phyloP scores from a whole-genome alignment of 1,140 invertebrate genomes.

The Papilio xuthus region DNA sequence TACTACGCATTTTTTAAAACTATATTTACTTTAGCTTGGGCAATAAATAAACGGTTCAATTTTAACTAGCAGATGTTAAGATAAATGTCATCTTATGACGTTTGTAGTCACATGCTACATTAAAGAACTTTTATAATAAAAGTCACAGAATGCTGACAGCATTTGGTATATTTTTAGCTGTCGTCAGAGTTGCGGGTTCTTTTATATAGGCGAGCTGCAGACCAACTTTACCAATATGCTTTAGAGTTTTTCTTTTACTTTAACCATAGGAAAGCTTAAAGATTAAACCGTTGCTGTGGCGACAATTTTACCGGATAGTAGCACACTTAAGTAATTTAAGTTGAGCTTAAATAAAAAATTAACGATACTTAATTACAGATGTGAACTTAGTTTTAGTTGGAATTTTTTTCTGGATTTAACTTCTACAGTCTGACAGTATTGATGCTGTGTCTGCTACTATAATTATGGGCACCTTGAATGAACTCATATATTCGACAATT shows the following conservation, averaged over 20 bases:
- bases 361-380: too few species aligned
- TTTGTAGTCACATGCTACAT: slow-evolving; percentile 7
- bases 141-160: slow-evolving; percentile 1
- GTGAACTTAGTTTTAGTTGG: too few species aligned
- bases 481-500: too few species aligned
- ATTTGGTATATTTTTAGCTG: slow-evolving; percentile 19
- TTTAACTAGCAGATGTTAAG: slow-evolving; percentile 19
- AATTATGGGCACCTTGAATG: too few species aligned
- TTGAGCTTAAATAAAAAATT: too few species aligned
- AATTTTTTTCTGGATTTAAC: too few species aligned
- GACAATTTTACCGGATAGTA: too few species aligned
- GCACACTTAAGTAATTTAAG: too few species aligned
- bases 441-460: too few species aligned
- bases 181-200: slow-evolving; percentile 3
- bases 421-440: too few species aligned
- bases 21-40: background rate
- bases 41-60: slow-evolving; percentile 1
- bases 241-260: background rate
- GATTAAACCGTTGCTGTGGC: background rate
- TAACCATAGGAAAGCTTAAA: background rate
- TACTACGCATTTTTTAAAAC: background rate
- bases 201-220: background rate
- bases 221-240: slow-evolving; percentile 18
- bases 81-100: slow-evolving; percentile 21
- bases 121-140: slow-evolving; percentile 36